These are phyloP conservation scores for Melanotaenia duboulayi DNA, from an alignment of 2,113 vertebrate genomes.

Conservation along the genomic window DNA sequence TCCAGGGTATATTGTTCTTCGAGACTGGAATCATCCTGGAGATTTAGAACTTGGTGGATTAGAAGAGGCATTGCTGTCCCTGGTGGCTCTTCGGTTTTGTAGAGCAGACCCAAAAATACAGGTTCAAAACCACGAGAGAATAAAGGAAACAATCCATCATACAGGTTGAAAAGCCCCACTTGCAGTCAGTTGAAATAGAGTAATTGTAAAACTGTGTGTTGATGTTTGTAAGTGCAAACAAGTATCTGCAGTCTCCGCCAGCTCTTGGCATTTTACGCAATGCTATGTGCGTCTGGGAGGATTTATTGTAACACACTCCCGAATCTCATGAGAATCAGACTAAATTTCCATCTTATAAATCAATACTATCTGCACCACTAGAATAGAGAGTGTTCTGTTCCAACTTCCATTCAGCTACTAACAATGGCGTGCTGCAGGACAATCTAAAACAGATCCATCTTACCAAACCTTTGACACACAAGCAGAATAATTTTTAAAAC, in stretches of 20 bases:
- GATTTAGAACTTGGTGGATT: conserved; percentile 80
- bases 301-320: conserved; percentile 20
- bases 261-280: conserved; percentile 26
- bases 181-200: conserved; percentile 67
- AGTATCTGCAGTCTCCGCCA: neutral
- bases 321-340: conserved; percentile 28
- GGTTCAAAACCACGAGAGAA: conserved; percentile 70
- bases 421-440: neutral
- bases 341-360: conserved; percentile 37
- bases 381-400: conserved; percentile 32
- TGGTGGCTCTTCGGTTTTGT: conserved; percentile 70
- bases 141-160: conserved; percentile 80
- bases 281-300: conserved; percentile 35
- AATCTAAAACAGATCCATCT: no score
- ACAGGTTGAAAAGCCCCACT: conserved; percentile 38
- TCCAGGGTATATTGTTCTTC: conserved; percentile 69
- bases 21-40: conserved; percentile 71
- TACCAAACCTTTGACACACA: neutral
- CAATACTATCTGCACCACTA: conserved; percentile 10
- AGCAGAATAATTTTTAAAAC: neutral
- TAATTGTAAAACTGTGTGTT: conserved; percentile 3
- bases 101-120: conserved; percentile 76
- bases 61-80: conserved; percentile 72
- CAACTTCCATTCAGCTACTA: conserved; percentile 20
- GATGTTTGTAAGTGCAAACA: neutral